Conservation (phyloP, 2,797 vertebrate species). For the Ptychobarbus kaznakovi region DNA sequence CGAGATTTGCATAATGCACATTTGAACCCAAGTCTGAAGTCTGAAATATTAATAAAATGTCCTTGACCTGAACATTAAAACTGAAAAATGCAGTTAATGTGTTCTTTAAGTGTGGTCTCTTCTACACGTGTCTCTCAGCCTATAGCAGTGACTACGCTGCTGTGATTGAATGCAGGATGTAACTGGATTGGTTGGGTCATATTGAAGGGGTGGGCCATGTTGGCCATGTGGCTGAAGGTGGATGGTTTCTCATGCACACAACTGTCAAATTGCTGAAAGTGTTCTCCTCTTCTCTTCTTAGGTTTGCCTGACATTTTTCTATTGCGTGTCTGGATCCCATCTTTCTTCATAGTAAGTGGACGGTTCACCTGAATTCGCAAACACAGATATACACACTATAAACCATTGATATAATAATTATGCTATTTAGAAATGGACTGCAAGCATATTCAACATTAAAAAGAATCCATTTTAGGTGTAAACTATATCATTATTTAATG, state of each 20-base stretch:
- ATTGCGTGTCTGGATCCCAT: slow-evolving; percentile 97
- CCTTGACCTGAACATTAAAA: not conserved
- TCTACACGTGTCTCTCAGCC: slow-evolving; percentile 77
- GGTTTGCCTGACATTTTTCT: slow-evolving; percentile 99
- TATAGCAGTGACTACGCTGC: slow-evolving; percentile 97
- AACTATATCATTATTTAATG: not conserved
- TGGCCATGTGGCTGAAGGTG: slow-evolving; percentile 91
- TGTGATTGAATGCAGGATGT: slow-evolving; percentile 93
- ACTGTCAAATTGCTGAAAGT: slow-evolving; percentile 92
- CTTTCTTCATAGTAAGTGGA: slow-evolving; percentile 99
- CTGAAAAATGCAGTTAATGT: not conserved
- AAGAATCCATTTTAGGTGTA: not conserved
- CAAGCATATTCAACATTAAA: not conserved
- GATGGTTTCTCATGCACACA: slow-evolving; percentile 92
- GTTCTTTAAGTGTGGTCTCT: not conserved
- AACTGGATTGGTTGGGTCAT: slow-evolving; percentile 92
- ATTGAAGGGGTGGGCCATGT: slow-evolving; percentile 77
- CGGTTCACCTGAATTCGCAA: slow-evolving; percentile 87
- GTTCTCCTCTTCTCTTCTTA: slow-evolving; percentile 89
- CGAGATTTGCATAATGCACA: slow-evolving; percentile 10
- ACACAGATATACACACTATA: not conserved
- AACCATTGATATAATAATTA: not conserved
- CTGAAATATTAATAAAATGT: not conserved
- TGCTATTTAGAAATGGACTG: not conserved
- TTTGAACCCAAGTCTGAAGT: not conserved